phyloP scores from a whole-genome alignment of 1,140 invertebrate genomes.

The Sarcophaga bullata region DNA sequence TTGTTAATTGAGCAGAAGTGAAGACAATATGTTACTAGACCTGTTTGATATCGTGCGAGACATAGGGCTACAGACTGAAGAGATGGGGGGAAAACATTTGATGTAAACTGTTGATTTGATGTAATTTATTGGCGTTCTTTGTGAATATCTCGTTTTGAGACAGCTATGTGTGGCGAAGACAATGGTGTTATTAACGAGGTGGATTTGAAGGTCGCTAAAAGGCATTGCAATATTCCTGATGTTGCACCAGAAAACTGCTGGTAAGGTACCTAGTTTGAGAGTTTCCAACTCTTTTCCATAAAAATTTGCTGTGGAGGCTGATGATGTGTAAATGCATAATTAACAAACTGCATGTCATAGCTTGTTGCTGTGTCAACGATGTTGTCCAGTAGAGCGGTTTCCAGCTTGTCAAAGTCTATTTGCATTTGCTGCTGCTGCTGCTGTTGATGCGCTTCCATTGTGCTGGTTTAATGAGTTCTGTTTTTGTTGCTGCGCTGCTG shows the following conservation, averaged over 20 bases:
- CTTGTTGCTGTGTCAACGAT: constrained; percentile 19
- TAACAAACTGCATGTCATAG: constrained; percentile 19
- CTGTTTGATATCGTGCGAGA: constrained; percentile 42
- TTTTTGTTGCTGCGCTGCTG: constrained; percentile 41
- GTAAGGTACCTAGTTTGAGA: background rate
- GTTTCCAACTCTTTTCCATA: constrained; percentile 49
- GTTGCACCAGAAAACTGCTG: constrained; percentile 9
- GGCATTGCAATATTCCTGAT: constrained; percentile 15
- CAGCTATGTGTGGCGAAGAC: constrained; percentile 42
- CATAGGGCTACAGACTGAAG: background rate
- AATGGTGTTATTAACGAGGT: constrained; percentile 18
- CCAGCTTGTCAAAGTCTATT: constrained; percentile 16
- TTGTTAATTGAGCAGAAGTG: constrained; percentile 41
- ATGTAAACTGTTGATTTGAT: constrained; percentile 45
- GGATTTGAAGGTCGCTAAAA: constrained; percentile 5
- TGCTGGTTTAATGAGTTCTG: background rate
- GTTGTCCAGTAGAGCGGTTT: constrained; percentile 45
- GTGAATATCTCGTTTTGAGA: constrained; percentile 47
- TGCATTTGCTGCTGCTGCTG: constrained; percentile 11
- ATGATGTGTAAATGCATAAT: background rate
- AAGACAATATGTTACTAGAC: constrained; percentile 43
- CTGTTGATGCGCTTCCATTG: background rate
- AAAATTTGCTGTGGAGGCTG: constrained; percentile 28
- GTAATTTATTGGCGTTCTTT: constrained; percentile 46
- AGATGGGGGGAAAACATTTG: constrained; percentile 44